These are phyloP conservation scores for Listronotus oregonensis DNA, from an alignment of 1,140 invertebrate species.

Conservation along the genomic window DNA sequence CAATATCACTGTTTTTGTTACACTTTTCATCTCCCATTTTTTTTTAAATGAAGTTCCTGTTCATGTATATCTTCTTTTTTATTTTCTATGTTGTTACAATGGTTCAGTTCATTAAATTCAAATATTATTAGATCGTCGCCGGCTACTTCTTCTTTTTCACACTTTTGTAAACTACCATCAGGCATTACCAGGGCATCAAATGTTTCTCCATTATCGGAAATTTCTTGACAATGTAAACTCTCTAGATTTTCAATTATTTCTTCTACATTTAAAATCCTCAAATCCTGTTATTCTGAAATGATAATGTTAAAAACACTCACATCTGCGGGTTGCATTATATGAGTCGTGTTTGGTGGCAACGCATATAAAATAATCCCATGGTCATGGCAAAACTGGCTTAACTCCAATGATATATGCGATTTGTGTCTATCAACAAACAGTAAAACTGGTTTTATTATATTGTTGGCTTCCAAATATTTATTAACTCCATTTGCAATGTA, in stretches of 20 bases:
- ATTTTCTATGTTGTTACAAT: too few relatives aligned
- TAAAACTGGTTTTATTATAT: constrained; percentile 19
- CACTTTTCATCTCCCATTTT: too few relatives aligned
- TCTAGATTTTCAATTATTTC: background rate
- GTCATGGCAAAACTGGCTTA: constrained; percentile 19
- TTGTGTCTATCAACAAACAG: constrained; percentile 33
- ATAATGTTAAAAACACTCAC: constrained; percentile 33
- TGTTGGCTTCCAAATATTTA: constrained; percentile 42
- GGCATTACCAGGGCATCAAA: background rate
- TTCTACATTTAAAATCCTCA: background rate
- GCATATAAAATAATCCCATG: constrained; percentile 16
- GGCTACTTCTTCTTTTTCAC: background rate
- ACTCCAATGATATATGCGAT: constrained; percentile 14
- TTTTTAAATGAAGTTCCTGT: too few relatives aligned
- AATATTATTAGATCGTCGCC: background rate
- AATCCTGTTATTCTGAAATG: constrained; percentile 22
- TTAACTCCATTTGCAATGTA: constrained; percentile 54
- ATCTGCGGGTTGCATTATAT: constrained; percentile 34
- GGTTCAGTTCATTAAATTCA: background rate
- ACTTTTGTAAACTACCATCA: background rate
- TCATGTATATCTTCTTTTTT: too few relatives aligned
- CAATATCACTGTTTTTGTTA: too few relatives aligned
- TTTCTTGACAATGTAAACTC: background rate
- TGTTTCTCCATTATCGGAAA: background rate
- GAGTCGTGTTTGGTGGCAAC: constrained; percentile 29